Evolutionary conservation across 2,797 vertebrate species (phyloP).

Genomic region (Octomys mimax): DNA sequence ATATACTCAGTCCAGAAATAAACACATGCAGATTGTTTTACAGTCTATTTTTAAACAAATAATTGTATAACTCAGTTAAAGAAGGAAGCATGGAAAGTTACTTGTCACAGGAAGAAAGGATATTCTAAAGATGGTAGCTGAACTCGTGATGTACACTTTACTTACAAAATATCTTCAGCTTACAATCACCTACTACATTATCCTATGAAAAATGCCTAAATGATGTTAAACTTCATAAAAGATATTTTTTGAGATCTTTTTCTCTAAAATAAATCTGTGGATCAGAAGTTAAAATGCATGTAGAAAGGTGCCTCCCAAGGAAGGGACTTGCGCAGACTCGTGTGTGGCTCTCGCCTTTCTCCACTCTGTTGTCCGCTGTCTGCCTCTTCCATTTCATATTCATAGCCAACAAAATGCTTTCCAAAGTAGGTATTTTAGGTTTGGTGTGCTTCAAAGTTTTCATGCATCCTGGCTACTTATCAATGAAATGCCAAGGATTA

Average conservation of each 20-base stretch:
- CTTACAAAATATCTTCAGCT: background rate
- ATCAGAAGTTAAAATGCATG: background rate
- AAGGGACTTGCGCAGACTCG: background rate
- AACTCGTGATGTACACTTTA: background rate
- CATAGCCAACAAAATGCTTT: background rate
- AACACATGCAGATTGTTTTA: background rate
- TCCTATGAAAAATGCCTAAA: background rate
- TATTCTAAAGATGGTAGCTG: slow-evolving; percentile 22
- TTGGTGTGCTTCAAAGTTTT: background rate
- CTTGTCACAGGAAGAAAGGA: slow-evolving; percentile 24
- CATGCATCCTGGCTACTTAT: background rate
- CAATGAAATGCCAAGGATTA: background rate
- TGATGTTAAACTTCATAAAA: background rate
- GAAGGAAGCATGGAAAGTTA: background rate
- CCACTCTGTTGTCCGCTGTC: background rate
- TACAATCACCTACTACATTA: background rate
- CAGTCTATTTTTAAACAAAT: slow-evolving; percentile 35
- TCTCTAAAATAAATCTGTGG: background rate
- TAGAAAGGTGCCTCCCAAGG: background rate
- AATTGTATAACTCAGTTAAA: slow-evolving; percentile 17
- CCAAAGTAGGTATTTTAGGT: background rate
- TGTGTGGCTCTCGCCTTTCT: background rate
- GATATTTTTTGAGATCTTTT: slow-evolving; percentile 27
- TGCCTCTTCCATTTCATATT: background rate
- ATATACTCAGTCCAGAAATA: background rate